Base-by-base conservation (phyloP, 2,797 vertebrate genomes). In the Darevskia mixta region DNA sequence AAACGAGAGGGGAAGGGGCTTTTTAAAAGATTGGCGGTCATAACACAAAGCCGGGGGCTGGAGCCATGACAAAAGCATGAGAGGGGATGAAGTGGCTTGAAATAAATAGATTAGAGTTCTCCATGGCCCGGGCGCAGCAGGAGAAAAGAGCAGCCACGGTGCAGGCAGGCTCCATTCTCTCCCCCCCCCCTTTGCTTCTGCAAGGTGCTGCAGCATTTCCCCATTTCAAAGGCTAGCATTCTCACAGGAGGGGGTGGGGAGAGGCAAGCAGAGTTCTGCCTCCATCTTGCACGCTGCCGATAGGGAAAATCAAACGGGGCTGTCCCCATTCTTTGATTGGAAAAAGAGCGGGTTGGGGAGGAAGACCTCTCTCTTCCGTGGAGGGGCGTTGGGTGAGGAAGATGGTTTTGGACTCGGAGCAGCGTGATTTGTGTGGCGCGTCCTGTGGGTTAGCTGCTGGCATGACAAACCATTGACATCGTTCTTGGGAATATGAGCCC, bases 91-190 rank as follows among this genome's bases (percentile, higher is more conserved):
- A 96, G 96, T 95, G 97, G 97, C 96, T 96, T 92, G 96, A 97
- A 96, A 97, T 96, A 96, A 97, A 97, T 96, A 96, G 96, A 97
- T 97, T 97, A 97, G 95, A 96, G 94, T 85, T 86, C 90, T 93
- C 95, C 82, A 92, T 94, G 93, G 95, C 41, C 88, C 86, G 9
- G 75, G 92, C 93, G 73, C 95, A 91, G 96, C 94, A 5, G 93
- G 91, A 90, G 91, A 93, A 96, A 95, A 96, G 95, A 96, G 95
- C 95, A 96, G 94, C 93, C 83, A 0, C 91, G 89, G 93, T 69
- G 55, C n/a, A 38, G 41, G 75, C 66, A 61, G 66, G 23, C 85
- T 32, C 61, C 38, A 29, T 82, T 82, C 73, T 58, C 49, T 49
- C 49, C 49, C 49, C 49, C 3, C 49, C 11, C 58, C 69, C 83